Base-by-base conservation (phyloP, 2,797 vertebrate genomes). In the Pipistrellus kuhlii region DNA sequence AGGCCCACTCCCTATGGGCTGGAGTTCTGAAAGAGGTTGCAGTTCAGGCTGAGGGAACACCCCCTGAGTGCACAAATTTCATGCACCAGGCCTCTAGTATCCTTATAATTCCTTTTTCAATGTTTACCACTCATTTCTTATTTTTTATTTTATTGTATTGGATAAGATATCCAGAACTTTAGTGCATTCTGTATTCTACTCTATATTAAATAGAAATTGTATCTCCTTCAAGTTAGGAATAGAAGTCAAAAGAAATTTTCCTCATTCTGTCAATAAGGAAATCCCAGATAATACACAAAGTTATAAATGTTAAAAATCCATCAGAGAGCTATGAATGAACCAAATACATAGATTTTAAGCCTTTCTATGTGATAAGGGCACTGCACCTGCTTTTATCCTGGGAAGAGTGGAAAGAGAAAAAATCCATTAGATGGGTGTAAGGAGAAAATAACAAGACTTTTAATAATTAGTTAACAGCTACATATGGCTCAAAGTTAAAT, bases 131-230 rank as follows among this genome's bases (percentile, higher is more conserved):
- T 78, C 27, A 88, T 84, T 72, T 72, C 8, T 44, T 83, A 77
- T 44, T 85, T 85, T 57, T 35, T 9, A 66, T 32, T 84, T 57
- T 51, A 30, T 80, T 88, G 27, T 59, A 35, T 53, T 17, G 4
- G 6, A 69, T 87, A 93, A 93, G 4, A 94, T 85, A 80, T 57
- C 73, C 17, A 91, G 66, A 84, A 41, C 23, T 59, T 35, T 53
- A 66, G 30, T 78, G 44, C 55, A 6, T 41, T 84, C 30, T 57
- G 0, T 64, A 62, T 41, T 71, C 57, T 84, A 44, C 14, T 82
- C 48, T 38, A 73, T 38, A 88, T 21, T 48, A 27, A 66, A 66
- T 80, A 80, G 20, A 85, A 80, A 62, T n/a, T 41, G 9, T 85
- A 7, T 85, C 71, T 4, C 84, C 46, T 88, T 75, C 25, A 21